Evolutionary conservation across 2,888 invertebrate genomes (phyloP).

Genomic region (Craniophora ligustri): DNA sequence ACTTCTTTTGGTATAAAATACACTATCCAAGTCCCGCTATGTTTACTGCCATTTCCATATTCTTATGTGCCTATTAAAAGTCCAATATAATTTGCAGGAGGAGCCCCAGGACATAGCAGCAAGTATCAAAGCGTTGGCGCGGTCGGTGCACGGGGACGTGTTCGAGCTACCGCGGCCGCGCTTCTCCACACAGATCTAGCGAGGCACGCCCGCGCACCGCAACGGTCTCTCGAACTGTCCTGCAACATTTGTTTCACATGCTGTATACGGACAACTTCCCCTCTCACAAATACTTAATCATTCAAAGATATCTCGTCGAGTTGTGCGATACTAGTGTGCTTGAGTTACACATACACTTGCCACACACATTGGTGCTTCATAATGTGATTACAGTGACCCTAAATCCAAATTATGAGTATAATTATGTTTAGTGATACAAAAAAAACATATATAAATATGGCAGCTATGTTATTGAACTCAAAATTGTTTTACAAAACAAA

Average conservation of each 20-base stretch:
- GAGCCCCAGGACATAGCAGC: slow-evolving; percentile 95
- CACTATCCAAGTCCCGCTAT: no score
- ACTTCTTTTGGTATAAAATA: no score
- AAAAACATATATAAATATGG: slow-evolving; percentile 42
- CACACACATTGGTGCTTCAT: slow-evolving; percentile 76
- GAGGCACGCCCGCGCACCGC: slow-evolving; percentile 9
- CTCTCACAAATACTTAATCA: slow-evolving; percentile 46
- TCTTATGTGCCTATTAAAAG: neutral
- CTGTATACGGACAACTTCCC: slow-evolving; percentile 45
- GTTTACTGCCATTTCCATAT: no score
- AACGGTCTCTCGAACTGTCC: slow-evolving; percentile 14
- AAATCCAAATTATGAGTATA: slow-evolving; percentile 56
- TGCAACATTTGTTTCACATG: slow-evolving; percentile 34
- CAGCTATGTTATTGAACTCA: slow-evolving; percentile 44
- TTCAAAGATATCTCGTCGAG: slow-evolving; percentile 62
- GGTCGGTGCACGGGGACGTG: slow-evolving; percentile 96
- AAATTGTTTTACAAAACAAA: slow-evolving; percentile 19
- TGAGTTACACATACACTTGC: slow-evolving; percentile 58
- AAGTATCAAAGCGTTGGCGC: slow-evolving; percentile 96
- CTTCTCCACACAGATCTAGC: slow-evolving; percentile 95
- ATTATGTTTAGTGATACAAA: slow-evolving; percentile 24
- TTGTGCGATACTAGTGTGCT: slow-evolving; percentile 66
- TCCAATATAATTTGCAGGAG: slow-evolving; percentile 72
- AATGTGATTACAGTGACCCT: slow-evolving; percentile 81
- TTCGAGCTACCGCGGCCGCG: slow-evolving; percentile 96